Evolutionary conservation across 2,797 vertebrate genomes (phyloP).

Genomic region (Sebastes glaucus): DNA sequence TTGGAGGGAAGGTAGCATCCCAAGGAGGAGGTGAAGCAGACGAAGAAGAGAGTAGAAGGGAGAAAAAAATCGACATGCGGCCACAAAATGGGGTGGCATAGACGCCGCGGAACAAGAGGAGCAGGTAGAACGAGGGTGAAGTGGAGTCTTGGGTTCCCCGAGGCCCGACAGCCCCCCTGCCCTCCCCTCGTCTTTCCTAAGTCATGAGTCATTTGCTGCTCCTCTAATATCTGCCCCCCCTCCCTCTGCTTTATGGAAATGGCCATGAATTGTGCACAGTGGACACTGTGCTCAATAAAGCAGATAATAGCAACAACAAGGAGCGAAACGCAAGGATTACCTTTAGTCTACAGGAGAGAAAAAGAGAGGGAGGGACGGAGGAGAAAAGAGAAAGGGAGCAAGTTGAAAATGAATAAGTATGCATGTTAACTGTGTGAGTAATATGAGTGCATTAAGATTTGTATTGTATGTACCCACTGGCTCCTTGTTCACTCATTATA

Average conservation of each 20-base stretch:
- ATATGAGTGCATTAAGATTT: background rate
- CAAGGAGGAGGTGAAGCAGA: constrained; percentile 15
- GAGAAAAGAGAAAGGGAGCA: background rate
- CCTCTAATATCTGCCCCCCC: constrained; percentile 88
- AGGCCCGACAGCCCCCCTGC: background rate
- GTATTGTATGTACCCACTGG: background rate
- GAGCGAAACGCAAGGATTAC: constrained; percentile 54
- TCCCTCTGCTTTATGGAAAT: constrained; percentile 88
- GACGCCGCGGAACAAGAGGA: background rate
- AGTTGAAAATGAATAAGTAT: background rate
- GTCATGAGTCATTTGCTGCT: constrained; percentile 95
- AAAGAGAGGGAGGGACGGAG: constrained; percentile 14
- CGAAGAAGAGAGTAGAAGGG: background rate
- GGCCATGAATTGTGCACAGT: constrained; percentile 83
- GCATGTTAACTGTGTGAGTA: background rate
- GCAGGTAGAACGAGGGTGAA: constrained; percentile 9
- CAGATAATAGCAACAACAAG: constrained; percentile 80
- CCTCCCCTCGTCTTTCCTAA: constrained; percentile 55
- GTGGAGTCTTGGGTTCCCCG: constrained; percentile 62
- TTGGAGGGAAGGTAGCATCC: background rate
- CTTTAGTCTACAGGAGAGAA: constrained; percentile 44
- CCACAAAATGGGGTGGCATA: background rate
- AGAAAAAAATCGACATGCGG: background rate
- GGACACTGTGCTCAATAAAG: constrained; percentile 83
- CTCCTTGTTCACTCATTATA: background rate